Evolutionary conservation across 2,888 invertebrate genomes (phyloP), one percentile per base, ranked within the genome.

Genomic region (Beris chalybata): DNA sequence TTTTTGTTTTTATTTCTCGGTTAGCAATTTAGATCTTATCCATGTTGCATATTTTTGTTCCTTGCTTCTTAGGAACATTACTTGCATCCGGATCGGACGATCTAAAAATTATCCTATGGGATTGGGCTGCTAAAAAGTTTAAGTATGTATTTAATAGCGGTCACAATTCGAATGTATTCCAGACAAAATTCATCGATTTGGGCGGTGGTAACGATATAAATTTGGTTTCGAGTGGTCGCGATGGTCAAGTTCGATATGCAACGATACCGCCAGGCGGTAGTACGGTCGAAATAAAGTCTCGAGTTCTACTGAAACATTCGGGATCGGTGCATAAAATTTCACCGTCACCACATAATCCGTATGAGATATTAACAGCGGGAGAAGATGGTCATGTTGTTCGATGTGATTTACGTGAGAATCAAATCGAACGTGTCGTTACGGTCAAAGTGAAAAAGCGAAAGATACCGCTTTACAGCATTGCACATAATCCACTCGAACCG

Each of bases 11-110:
- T 44, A 2, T 44, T 12, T 9, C 11, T 44, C 48, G 2, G 13
- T 56, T 12, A 55, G 22, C 32, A 55, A 55, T 31, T 55, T 32
- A 12, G 13, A 13, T 29, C 22, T 15, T 44, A 57, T 11, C 29
- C 22, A 5, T 29, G 30, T 53, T 53, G 22, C 6, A 53, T 29
- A 1, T 29, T 64, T 52, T 29, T n/a, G 30, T 43, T 15, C 15
- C 44, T 52, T 52, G 6, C 13, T 15, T 63, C 71, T 48, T 82
- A 79, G 89, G 89, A 3, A 85, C 88, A 52, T 82, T 92, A 53
- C 80, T 97, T 69, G 93, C 91, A 4, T 93, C 93, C 71, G 95
- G 95, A 1, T 95, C 96, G 0, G 97, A 97, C 81, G 97, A 97
- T 82, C 86, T 89, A 58, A 85, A 86, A 69, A 88, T 96, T 5